phyloP scores from a whole-genome alignment of 2,888 invertebrate species.

The Drosophila ustulata region DNA sequence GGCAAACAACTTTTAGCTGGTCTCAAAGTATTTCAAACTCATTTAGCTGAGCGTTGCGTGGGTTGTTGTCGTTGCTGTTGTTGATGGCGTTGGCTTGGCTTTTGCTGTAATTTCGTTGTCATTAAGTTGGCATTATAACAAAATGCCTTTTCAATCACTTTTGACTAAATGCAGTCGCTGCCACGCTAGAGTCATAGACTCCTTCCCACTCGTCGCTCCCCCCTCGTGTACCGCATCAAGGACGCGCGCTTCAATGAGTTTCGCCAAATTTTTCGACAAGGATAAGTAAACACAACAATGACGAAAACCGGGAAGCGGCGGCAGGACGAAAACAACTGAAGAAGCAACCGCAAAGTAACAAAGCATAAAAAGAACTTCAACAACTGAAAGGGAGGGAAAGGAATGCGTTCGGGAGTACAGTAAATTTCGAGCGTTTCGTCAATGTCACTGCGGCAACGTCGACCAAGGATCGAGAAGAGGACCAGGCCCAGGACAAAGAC shows the following conservation, averaged over 20 bases:
- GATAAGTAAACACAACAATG: slow-evolving; percentile 76
- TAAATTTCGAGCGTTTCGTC: slow-evolving; percentile 80
- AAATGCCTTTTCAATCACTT: slow-evolving; percentile 82
- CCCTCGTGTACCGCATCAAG: slow-evolving; percentile 27
- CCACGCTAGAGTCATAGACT: neutral
- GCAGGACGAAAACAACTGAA: slow-evolving; percentile 29
- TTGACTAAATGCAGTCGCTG: slow-evolving; percentile 77
- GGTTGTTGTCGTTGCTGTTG: slow-evolving; percentile 19
- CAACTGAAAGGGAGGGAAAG: neutral
- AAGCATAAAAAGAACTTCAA: slow-evolving; percentile 21
- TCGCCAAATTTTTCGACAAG: slow-evolving; percentile 73
- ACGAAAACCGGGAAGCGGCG: slow-evolving; percentile 24
- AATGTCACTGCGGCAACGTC: slow-evolving; percentile 67
- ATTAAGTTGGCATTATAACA: slow-evolving; percentile 82
- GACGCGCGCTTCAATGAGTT: slow-evolving; percentile 66
- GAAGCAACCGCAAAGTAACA: slow-evolving; percentile 61
- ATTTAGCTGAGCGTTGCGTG: slow-evolving; percentile 55
- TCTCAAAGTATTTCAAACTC: slow-evolving; percentile 75
- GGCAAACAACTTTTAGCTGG: slow-evolving; percentile 60
- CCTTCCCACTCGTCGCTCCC: neutral
- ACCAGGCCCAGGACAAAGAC: slow-evolving; percentile 19
- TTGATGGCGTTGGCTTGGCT: slow-evolving; percentile 52
- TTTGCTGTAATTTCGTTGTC: slow-evolving; percentile 79
- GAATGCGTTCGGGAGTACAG: slow-evolving; percentile 35
- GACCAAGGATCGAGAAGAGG: slow-evolving; percentile 35